phyloP scores from a whole-genome alignment of 2,888 invertebrate species.

The Operophtera brumata region DNA sequence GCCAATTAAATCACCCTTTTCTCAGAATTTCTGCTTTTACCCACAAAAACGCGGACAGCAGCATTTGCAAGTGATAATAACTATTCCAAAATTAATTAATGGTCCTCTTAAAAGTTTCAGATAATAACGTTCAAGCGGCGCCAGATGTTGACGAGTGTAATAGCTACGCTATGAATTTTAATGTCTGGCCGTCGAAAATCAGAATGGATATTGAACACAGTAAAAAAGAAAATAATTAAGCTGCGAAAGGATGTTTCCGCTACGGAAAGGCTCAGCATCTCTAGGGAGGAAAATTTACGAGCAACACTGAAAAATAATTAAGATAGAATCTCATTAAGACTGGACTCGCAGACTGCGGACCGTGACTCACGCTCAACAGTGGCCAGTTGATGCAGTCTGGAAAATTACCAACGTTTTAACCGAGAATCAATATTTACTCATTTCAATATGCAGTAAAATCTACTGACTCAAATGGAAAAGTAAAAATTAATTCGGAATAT shows the following conservation, averaged over 20 bases:
- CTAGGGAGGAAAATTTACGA: slow-evolving; percentile 57
- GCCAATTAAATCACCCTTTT: background rate
- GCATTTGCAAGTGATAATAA: slow-evolving; percentile 38
- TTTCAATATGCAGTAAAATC: slow-evolving; percentile 37
- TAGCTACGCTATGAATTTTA: slow-evolving; percentile 75
- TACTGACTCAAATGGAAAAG: slow-evolving; percentile 17
- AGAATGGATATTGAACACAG: slow-evolving; percentile 70
- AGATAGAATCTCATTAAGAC: slow-evolving; percentile 63
- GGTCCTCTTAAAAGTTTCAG: slow-evolving; percentile 59
- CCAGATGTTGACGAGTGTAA: slow-evolving; percentile 74
- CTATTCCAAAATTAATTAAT: slow-evolving; percentile 61
- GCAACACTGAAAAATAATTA: slow-evolving; percentile 66
- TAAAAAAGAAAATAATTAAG: slow-evolving; percentile 70
- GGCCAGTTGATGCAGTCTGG: slow-evolving; percentile 15
- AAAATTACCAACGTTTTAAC: slow-evolving; percentile 13
- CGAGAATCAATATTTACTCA: slow-evolving; percentile 13
- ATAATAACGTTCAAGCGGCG: slow-evolving; percentile 63
- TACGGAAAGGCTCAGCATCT: slow-evolving; percentile 58
- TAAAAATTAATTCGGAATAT: slow-evolving; percentile 36
- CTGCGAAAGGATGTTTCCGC: slow-evolving; percentile 62
- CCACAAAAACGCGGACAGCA: slow-evolving; percentile 11
- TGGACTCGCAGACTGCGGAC: slow-evolving; percentile 38
- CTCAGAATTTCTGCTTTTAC: background rate
- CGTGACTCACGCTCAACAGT: slow-evolving; percentile 19
- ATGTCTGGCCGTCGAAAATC: slow-evolving; percentile 67